Evolutionary conservation across 2,797 vertebrate genomes (phyloP).

Genomic region (Peromyscus aztecus): DNA sequence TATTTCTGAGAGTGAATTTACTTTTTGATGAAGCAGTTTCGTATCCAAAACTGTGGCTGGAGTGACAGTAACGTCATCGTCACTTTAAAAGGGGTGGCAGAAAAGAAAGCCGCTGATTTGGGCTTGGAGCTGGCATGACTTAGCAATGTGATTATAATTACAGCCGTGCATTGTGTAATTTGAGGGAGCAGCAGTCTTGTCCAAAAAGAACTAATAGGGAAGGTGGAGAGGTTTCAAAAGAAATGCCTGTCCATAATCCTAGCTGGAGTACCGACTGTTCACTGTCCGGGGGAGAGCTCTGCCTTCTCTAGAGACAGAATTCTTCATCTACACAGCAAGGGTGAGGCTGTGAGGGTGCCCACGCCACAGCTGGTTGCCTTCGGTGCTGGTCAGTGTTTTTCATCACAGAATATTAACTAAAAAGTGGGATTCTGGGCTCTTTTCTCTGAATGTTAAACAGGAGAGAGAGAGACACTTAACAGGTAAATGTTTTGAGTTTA

Average conservation of each 20-base stretch:
- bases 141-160: conserved; percentile 67
- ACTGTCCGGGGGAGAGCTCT: background rate
- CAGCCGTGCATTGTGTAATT: conserved; percentile 22
- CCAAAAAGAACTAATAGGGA: conserved; percentile 50
- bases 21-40: conserved; percentile 49
- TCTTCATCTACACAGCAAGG: background rate
- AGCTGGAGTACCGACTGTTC: background rate
- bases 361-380: background rate
- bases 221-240: background rate
- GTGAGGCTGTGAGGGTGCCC: background rate
- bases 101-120: conserved; percentile 26
- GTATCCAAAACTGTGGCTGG: conserved; percentile 34
- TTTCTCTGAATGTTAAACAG: conserved; percentile 12
- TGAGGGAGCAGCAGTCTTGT: conserved; percentile 15
- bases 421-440: background rate
- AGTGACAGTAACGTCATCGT: conserved; percentile 4
- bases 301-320: background rate
- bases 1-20: conserved; percentile 41
- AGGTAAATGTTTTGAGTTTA: conserved; percentile 6
- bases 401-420: background rate
- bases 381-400: background rate
- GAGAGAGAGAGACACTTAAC: background rate
- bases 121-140: conserved; percentile 7
- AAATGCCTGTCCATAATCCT: background rate
- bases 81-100: background rate